phyloP scores from a whole-genome alignment of 2,113 vertebrate genomes.

The Pseudorasbora parva region DNA sequence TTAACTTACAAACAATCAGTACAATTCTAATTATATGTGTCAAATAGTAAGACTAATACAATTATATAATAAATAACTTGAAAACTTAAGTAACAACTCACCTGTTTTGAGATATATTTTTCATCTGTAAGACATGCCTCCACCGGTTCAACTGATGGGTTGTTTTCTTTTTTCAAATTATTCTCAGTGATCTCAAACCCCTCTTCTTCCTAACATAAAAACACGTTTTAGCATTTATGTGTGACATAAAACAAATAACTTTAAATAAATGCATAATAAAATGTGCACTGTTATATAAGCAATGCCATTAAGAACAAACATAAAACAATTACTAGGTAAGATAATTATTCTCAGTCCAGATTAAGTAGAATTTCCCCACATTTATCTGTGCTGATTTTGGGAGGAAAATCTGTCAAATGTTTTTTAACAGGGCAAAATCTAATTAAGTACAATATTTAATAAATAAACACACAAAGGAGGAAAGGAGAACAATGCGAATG shows the following conservation, averaged over 20 bases:
- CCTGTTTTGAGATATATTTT: slow-evolving; percentile 64
- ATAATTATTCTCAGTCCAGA: not conserved
- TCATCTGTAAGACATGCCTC: slow-evolving; percentile 61
- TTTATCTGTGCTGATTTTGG: no score
- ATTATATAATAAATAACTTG: not conserved
- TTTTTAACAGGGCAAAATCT: no score
- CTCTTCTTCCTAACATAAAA: slow-evolving; percentile 57
- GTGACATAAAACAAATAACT: not conserved
- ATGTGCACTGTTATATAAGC: not conserved
- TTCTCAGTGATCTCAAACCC: slow-evolving; percentile 35
- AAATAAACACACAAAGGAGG: no score
- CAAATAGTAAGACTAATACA: not conserved
- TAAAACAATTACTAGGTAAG: not conserved
- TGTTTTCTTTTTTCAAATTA: slow-evolving; percentile 61
- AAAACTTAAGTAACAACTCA: slow-evolving; percentile 46
- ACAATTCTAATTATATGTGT: not conserved
- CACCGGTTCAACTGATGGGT: slow-evolving; percentile 59
- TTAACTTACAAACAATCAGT: not conserved
- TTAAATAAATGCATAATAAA: not conserved
- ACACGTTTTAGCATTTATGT: not conserved
- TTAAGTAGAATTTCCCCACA: not conserved
- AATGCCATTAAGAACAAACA: not conserved
- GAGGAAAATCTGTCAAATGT: no score
- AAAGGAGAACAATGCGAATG: not conserved
- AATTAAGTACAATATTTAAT: no score